Base-by-base conservation (phyloP, 2,113 vertebrate genomes). In the Spea multiplicata region DNA sequence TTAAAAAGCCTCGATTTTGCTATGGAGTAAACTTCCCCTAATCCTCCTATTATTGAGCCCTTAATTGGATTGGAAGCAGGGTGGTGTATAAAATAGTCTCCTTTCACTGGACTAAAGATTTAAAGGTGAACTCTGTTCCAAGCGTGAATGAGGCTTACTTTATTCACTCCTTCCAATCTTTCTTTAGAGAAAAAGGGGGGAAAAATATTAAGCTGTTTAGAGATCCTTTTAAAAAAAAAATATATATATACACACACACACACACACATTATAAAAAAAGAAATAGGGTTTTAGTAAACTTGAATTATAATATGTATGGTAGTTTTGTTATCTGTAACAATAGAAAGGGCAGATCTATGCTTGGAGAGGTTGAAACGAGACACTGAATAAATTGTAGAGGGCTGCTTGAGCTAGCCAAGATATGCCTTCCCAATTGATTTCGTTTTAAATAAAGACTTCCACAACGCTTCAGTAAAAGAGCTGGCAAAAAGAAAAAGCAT, bases 21-120 rank as follows among this genome's bases (percentile, higher is more conserved):
- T 89, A 91, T 92, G 92, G 91, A 95, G 95, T 96, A 95, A 97
- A 97, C 95, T 96, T 95, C 95, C 91, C 92, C 91, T 98, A 99
- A 99, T 99, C 97, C 96, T 79, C 86, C 95, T 94, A 96, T 98
- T 98, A 96, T 98, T 88, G 92, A 89, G 87, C 87, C 92, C 90
- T 95, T 98, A 98, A 98, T 96, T 95, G 95, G 95, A 96, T 96
- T 96, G 95, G 93, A 89, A 93, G 87, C 88, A 91, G 90, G 94
- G 93, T 94, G 94, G 93, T 92, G 93, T 93, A 95, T 94, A 95
- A 95, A 94, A 94, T 93, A 94, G 94, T 92, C 90, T 89, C 92
- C 89, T 94, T 94, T 93, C 89, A 92, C 91, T 90, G 90, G 92
- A 91, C 89, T 92, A 92, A 89, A 84, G 88, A 91, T 88, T 91